Evolutionary conservation across 1,140 invertebrate species (phyloP).

Genomic region (Lasioglossum baleicum): DNA sequence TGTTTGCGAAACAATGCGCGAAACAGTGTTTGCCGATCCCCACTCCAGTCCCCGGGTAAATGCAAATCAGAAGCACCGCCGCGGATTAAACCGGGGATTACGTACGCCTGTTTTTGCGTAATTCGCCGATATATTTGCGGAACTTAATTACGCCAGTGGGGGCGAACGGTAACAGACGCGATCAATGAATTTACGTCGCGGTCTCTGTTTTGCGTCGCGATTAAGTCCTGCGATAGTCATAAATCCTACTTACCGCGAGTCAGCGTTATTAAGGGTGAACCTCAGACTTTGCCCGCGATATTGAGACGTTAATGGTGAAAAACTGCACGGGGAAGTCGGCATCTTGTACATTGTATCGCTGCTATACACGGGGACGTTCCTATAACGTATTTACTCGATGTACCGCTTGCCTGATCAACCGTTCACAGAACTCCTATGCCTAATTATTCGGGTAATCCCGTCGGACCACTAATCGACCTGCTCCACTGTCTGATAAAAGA

Average conservation of each 20-base stretch:
- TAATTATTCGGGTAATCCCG: no score
- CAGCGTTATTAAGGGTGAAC: background rate
- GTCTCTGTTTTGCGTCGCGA: background rate
- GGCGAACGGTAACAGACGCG: slow-evolving; percentile 21
- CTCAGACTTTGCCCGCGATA: no score
- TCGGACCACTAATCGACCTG: no score
- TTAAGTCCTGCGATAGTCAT: slow-evolving; percentile 17
- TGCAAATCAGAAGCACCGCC: slow-evolving; percentile 15
- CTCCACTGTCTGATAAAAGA: background rate
- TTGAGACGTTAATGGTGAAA: background rate
- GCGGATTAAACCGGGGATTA: slow-evolving; percentile 28
- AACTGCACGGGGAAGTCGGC: background rate
- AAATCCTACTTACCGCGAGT: slow-evolving; percentile 23
- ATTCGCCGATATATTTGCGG: slow-evolving; percentile 45
- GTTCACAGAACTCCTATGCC: no score
- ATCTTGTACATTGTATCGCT: no score
- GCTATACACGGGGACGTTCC: no score
- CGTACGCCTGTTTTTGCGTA: slow-evolving; percentile 33
- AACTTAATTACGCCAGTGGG: slow-evolving; percentile 40
- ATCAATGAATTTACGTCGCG: slow-evolving; percentile 36
- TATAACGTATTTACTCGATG: no score
- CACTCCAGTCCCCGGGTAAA: background rate
- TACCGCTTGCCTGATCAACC: no score
- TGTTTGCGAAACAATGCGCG: background rate
- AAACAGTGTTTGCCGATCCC: background rate